Base-by-base conservation (phyloP, 2,888 invertebrate genomes). In the Trachelus stipa region DNA sequence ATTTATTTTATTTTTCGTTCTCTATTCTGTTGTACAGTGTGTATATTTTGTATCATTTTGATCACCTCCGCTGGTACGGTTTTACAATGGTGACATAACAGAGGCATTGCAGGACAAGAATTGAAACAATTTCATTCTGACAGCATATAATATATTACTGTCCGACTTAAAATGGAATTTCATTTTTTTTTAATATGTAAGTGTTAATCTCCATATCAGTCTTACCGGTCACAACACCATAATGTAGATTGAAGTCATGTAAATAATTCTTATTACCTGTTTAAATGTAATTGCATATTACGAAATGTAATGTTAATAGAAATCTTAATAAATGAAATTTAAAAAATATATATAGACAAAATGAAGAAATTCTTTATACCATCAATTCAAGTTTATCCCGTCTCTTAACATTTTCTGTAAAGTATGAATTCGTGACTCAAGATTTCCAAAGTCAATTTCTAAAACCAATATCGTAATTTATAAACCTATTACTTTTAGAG, bases 371-470 rank as follows among this genome's bases (percentile, higher is more conserved):
- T 33, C 69, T 31, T 31, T 79, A 76, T 56, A 68, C 40, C 69
- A 35, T 86, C 78, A 88, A 79, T 86, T 87, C 23, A 88, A 79
- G 76, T 87, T 87, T 77, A 88, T 83, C 76, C 88, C 88, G 76
- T 90, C 87, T 81, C 91, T 90, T 68, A 92, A 85, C 88, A 92
- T 88, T 81, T 90, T 91, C 79, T 92, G 92, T 30, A 92, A 84
- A 6, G 88, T 85, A 69, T 89, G 88, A 79, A 92, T 92, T 86
- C 92, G 88, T 68, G 89, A 89, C 84, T 92, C 92, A 80, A 92
- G 85, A 79, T 89, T 89, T 40, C 87, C 88, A 80, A 91, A 91
- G 77, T 92, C 91, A 34, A 90, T 81, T 79, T 90, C 90, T 87
- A 82, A 1, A 85, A 86, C 71, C 68, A 76, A 76, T 76, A 71